Evolutionary conservation across 1,140 invertebrate genomes (phyloP), one percentile per base, ranked within the genome.

Genomic region (Zaprionus nigranus): DNA sequence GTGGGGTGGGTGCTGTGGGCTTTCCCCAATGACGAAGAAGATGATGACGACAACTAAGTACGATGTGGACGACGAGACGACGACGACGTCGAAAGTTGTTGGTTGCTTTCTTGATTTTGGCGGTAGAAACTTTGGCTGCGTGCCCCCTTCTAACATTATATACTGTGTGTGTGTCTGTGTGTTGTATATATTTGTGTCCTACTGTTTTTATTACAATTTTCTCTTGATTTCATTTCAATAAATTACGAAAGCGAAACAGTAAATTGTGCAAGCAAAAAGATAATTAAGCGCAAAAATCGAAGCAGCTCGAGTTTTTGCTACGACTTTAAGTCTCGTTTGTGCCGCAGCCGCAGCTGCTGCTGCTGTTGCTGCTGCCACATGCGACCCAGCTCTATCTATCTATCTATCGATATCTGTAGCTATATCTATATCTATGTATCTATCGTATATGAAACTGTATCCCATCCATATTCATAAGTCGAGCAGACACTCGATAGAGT

Each of bases 151-250:
- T 2, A 30, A 30, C 28, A 26, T 2, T 40, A 2, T 40, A 3
- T 2, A 46, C 34, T 17, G 4, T 34, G 13, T 38, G 2, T 40
- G 12, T 40, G 12, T 24, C n/a, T n/a, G n/a, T n/a, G n/a, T n/a
- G n/a, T n/a, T n/a, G 38, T 49, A n/a, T 57, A 4, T 51, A 11
- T 28, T 28, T 28, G 62, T 53, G 26, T 24, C 28, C 49, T 38
- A 53, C 36, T 61, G 7, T 62, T 81, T 83, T 70, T 85, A 75
- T 81, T 90, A 82, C 79, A 86, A 75, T 90, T 90, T 80, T 73
- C 71, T 87, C 73, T 80, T 69, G 70, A 82, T 86, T 86, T 86
- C 75, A 83, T 90, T 90, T 91, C 74, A 90, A 90, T 90, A 85
- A 90, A 90, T 90, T 90, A 90, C 82, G 85, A 80, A 75, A 81